phyloP scores from a whole-genome alignment of 2,888 invertebrate genomes.

The Oeneis ivallda region DNA sequence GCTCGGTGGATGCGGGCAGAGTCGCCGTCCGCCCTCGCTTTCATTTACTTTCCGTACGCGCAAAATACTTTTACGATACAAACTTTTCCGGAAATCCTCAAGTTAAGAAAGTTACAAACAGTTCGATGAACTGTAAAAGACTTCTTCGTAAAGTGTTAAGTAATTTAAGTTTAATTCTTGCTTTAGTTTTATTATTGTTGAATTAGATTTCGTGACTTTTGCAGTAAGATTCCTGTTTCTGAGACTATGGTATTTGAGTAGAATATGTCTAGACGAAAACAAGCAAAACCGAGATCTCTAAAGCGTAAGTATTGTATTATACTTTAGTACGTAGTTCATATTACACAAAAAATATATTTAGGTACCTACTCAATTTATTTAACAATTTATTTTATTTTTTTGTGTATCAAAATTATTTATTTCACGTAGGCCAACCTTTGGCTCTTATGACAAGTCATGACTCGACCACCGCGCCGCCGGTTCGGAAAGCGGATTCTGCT shows the following conservation, averaged over 20 bases:
- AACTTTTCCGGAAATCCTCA: slow-evolving; percentile 47
- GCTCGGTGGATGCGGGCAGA: slow-evolving; percentile 73
- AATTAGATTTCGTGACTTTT: slow-evolving; percentile 14
- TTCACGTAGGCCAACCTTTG: too few relatives aligned
- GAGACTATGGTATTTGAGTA: slow-evolving; percentile 38
- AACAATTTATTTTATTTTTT: too few relatives aligned
- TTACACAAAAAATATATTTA: too few relatives aligned
- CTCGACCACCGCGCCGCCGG: too few relatives aligned
- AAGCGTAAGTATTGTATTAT: slow-evolving; percentile 81
- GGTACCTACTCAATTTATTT: too few relatives aligned
- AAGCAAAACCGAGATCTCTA: slow-evolving; percentile 86
- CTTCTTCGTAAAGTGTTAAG: background rate
- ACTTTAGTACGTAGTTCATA: too few relatives aligned
- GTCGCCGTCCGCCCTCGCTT: slow-evolving; percentile 62
- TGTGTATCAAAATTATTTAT: too few relatives aligned
- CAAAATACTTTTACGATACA: slow-evolving; percentile 58
- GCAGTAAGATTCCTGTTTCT: slow-evolving; percentile 21
- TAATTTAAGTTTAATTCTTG: background rate
- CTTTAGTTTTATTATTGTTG: slow-evolving; percentile 26
- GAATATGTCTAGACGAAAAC: slow-evolving; percentile 85
- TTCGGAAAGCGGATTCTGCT: too few relatives aligned
- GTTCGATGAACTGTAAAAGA: background rate
- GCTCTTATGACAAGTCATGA: too few relatives aligned
- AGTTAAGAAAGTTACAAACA: slow-evolving; percentile 17
- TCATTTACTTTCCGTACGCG: slow-evolving; percentile 42